Percentiles rank a stretch among this genome's conserved stretches.
phyloP scores from a whole-genome alignment of 92 coral and sea anemone genomes.

The Phymanthus crucifer region DNA sequence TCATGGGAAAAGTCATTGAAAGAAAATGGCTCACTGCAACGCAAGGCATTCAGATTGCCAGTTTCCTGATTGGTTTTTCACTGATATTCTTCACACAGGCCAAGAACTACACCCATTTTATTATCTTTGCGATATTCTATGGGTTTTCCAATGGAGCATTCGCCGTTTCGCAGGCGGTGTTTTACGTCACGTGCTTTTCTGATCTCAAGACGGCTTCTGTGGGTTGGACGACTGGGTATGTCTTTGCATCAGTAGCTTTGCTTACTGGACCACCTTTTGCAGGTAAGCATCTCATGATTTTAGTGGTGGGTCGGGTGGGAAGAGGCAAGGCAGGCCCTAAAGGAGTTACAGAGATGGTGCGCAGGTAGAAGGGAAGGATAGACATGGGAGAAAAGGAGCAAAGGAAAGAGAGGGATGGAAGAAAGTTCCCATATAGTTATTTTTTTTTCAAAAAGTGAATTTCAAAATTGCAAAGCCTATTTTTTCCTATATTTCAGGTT shows the following conservation, averaged over 20 bases:
- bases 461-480: background rate
- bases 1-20: constrained; percentile 20
- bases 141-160: constrained; percentile 24
- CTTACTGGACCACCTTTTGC: constrained; percentile 25
- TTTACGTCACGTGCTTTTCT: constrained; percentile 38
- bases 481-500: constrained; percentile 5
- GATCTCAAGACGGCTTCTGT: constrained; percentile 37
- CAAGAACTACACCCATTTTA: constrained; percentile 8
- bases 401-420: too few species aligned
- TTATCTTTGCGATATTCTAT: constrained; percentile 14
- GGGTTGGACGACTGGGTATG: constrained; percentile 42
- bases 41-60: constrained; percentile 7
- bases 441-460: background rate
- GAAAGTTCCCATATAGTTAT: too few species aligned
- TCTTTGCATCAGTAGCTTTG: constrained; percentile 4
- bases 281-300: background rate
- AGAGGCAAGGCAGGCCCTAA: too few species aligned
- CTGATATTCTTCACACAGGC: constrained; percentile 8
- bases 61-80: constrained; percentile 15
- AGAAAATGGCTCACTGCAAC: constrained; percentile 26
- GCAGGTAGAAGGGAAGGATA: too few species aligned
- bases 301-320: too few species aligned
- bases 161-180: constrained; percentile 15
- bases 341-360: background rate
- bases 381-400: too few species aligned